Evolutionary conservation across 2,113 vertebrate species (phyloP).

Genomic region (Nansenia antarctica): DNA sequence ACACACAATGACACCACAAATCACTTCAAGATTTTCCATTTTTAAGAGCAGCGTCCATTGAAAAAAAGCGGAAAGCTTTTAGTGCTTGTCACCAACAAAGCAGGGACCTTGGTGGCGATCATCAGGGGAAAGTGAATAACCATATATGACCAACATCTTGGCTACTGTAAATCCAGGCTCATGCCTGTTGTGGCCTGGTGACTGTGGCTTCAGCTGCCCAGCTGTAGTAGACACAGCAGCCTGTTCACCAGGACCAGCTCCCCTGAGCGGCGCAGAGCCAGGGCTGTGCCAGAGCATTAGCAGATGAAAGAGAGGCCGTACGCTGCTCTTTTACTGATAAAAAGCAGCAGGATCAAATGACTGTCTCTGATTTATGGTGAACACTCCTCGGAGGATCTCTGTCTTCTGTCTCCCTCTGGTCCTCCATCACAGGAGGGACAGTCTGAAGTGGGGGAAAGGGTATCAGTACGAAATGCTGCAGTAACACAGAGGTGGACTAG

Average conservation of each 20-base stretch:
- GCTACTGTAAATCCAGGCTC: too few relatives aligned
- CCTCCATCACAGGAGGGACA: background rate
- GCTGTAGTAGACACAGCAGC: background rate
- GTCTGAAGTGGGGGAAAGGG: background rate
- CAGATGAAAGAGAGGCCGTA: constrained; percentile 37
- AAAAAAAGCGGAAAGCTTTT: background rate
- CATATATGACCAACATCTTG: background rate
- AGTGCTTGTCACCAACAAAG: background rate
- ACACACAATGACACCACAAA: background rate
- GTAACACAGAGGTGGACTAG: background rate
- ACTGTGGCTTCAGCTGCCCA: too few relatives aligned
- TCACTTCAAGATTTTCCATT: background rate
- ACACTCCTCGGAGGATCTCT: constrained; percentile 36
- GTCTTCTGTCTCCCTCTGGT: constrained; percentile 22
- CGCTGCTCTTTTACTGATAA: constrained; percentile 25
- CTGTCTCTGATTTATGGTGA: constrained; percentile 52
- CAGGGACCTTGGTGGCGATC: background rate
- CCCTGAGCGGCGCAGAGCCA: constrained; percentile 13
- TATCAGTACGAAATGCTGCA: background rate
- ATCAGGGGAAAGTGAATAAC: background rate
- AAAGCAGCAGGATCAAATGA: constrained; percentile 42
- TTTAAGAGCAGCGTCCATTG: background rate
- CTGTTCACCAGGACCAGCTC: too few relatives aligned
- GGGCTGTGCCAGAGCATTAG: constrained; percentile 19
- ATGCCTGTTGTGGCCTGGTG: background rate